Evolutionary conservation across 2,797 vertebrate genomes (phyloP).

Genomic region (Argyrosomus regius): DNA sequence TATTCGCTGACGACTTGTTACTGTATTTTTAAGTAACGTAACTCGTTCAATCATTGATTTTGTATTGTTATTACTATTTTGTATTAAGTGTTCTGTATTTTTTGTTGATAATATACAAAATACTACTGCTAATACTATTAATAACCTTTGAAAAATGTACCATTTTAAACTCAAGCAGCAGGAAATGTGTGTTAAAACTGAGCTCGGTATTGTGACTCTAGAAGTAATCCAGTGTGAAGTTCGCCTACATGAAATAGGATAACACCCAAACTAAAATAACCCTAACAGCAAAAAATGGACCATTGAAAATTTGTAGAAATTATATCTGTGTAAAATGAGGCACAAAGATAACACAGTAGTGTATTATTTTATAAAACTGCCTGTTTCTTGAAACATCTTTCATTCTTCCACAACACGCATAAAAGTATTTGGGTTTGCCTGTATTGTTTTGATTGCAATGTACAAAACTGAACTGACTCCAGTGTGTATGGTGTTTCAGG

Average conservation of each 20-base stretch:
- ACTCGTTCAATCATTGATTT: too few relatives aligned
- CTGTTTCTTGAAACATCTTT: not conserved
- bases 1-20: slow-evolving; percentile 49
- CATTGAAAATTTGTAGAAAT: not conserved
- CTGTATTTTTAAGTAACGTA: slow-evolving; percentile 7
- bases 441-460: not conserved
- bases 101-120: not conserved
- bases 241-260: not conserved
- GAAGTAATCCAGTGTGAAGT: not conserved
- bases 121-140: not conserved
- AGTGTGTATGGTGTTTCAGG: not conserved
- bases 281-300: too few relatives aligned
- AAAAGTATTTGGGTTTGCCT: not conserved
- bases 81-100: not conserved
- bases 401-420: not conserved
- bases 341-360: not conserved
- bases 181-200: not conserved
- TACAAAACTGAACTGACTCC: not conserved
- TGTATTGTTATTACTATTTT: not conserved
- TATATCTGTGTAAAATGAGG: not conserved
- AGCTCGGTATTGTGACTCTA: not conserved
- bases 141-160: too few relatives aligned
- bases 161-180: not conserved
- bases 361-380: not conserved
- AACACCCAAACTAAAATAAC: not conserved